phyloP scores from a whole-genome alignment of 1,140 invertebrate genomes.

The Eriocheir sinensis region DNA sequence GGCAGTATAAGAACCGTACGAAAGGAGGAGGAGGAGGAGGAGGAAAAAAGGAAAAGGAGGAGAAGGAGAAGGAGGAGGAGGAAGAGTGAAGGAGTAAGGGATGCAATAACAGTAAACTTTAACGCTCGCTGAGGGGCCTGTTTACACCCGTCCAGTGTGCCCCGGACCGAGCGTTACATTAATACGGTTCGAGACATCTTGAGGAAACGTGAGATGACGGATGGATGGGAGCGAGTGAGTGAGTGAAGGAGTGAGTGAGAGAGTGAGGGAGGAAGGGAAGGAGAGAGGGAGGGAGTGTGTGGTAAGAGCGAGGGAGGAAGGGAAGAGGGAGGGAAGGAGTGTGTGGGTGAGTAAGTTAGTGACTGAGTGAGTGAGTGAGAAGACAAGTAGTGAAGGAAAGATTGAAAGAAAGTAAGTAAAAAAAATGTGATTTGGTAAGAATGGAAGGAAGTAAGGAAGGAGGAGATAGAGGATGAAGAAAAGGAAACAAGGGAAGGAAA shows the following conservation, averaged over 20 bases:
- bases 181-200: neutral
- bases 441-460: too few species aligned
- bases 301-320: neutral
- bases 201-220: neutral
- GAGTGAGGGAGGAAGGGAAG: neutral
- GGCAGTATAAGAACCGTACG: too few species aligned
- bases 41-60: too few species aligned
- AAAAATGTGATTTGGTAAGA: too few species aligned
- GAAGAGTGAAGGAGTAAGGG: neutral
- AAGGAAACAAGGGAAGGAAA: too few species aligned
- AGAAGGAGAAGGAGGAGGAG: neutral
- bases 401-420: too few species aligned
- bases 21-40: too few species aligned
- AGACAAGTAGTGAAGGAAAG: too few species aligned
- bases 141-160: neutral
- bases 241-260: neutral
- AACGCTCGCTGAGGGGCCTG: neutral
- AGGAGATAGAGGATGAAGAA: too few species aligned
- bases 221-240: neutral
- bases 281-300: neutral
- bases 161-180: neutral
- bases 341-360: too few species aligned
- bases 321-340: neutral
- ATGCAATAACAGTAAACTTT: neutral
- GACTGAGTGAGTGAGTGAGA: too few species aligned